Conservation (phyloP, 2,113 vertebrate species). For the Phrynocephalus versicolor region DNA sequence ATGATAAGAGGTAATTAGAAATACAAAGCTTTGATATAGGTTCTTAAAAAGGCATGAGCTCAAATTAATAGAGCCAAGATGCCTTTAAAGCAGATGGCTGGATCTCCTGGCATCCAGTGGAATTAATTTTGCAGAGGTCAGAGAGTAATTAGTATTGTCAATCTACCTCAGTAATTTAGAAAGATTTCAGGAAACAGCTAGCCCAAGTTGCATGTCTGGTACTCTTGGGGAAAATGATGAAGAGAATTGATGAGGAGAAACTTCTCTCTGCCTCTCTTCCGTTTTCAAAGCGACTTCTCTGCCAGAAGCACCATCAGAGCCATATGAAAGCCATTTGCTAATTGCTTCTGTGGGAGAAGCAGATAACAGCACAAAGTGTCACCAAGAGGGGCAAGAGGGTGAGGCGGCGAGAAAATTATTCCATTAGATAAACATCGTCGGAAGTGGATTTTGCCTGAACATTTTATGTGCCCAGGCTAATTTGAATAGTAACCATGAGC, state of each 20-base stretch:
- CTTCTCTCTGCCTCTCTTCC: too few relatives aligned
- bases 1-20: conserved; percentile 30
- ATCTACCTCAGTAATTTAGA: conserved; percentile 35
- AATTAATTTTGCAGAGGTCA: conserved; percentile 34
- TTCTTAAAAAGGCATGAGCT: conserved; percentile 39
- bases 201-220: conserved; percentile 30
- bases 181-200: conserved; percentile 47
- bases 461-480: neutral
- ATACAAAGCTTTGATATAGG: conserved; percentile 31
- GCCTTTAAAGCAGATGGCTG: conserved; percentile 36
- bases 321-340: conserved; percentile 54
- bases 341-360: conserved; percentile 47
- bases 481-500: conserved; percentile 25
- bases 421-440: conserved; percentile 33
- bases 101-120: neutral
- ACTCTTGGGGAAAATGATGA: conserved; percentile 23
- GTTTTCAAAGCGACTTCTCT: conserved; percentile 35
- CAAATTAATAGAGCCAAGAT: conserved; percentile 36
- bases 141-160: conserved; percentile 32
- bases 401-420: conserved; percentile 24
- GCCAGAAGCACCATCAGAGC: conserved; percentile 40
- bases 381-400: conserved; percentile 30
- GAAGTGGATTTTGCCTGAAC: conserved; percentile 29
- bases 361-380: conserved; percentile 34
- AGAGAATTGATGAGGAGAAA: conserved; percentile 24